These are phyloP conservation scores for Siderastrea siderea DNA, from an alignment of 92 coral and sea anemone species.

Conservation along the genomic window DNA sequence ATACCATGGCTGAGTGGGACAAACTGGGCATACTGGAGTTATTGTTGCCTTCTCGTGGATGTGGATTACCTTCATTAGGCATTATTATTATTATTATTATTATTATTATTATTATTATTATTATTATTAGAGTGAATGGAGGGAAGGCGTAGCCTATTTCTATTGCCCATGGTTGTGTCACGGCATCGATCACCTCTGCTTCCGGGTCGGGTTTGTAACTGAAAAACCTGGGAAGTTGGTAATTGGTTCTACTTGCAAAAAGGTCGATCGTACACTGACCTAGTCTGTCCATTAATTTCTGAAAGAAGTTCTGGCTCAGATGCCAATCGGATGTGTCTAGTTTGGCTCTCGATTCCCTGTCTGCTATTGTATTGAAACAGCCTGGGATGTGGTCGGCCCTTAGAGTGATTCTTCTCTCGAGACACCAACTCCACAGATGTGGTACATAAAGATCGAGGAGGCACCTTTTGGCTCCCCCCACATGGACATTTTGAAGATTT, in stretches of 20 bases:
- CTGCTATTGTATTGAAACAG: slow-evolving; percentile 32
- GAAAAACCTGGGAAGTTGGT: slow-evolving; percentile 38
- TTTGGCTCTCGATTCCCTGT: slow-evolving; percentile 39
- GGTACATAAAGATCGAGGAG: slow-evolving; percentile 13
- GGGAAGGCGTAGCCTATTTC: slow-evolving; percentile 48
- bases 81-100: background rate
- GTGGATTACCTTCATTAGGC: slow-evolving; percentile 37
- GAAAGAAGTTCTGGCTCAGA: slow-evolving; percentile 7
- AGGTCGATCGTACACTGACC: slow-evolving; percentile 40
- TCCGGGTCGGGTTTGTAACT: slow-evolving; percentile 38
- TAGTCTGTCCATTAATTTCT: background rate
- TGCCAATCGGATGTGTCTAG: slow-evolving; percentile 18
- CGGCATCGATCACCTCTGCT: slow-evolving; percentile 49
- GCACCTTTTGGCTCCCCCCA: slow-evolving; percentile 1
- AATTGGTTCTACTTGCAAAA: slow-evolving; percentile 47
- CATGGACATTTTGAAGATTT: background rate
- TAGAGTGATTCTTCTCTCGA: background rate
- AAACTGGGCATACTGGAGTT: background rate
- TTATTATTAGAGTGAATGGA: slow-evolving; percentile 35
- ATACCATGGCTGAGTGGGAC: slow-evolving; percentile 58
- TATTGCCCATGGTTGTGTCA: slow-evolving; percentile 29
- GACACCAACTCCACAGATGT: slow-evolving; percentile 43
- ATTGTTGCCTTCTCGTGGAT: slow-evolving; percentile 4
- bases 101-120: too few species aligned
- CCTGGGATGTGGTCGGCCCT: slow-evolving; percentile 51